These are phyloP conservation scores for Pollimyrus isidori DNA, from an alignment of 2,113 vertebrate genomes.

Conservation along the genomic window DNA sequence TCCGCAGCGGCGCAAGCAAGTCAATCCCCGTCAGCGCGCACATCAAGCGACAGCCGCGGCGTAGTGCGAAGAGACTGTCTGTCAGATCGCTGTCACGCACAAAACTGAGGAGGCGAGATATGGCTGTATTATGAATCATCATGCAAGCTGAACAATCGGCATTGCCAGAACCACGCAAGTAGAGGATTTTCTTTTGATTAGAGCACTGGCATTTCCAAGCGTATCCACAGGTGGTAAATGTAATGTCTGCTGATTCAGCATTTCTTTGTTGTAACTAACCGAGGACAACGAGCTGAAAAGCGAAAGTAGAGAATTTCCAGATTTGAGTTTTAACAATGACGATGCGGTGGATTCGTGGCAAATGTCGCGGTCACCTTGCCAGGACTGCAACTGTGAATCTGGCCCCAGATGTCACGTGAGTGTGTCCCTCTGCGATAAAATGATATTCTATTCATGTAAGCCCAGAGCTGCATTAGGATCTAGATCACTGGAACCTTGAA, in stretches of 20 bases:
- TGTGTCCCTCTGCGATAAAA: neutral
- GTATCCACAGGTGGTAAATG: neutral
- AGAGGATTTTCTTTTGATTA: neutral
- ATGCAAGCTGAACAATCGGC: neutral
- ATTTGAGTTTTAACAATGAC: neutral
- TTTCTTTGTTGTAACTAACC: neutral
- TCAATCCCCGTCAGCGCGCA: neutral
- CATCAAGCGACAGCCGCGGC: neutral
- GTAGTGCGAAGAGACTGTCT: neutral
- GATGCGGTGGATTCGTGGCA: neutral
- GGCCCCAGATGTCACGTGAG: neutral
- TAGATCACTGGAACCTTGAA: neutral
- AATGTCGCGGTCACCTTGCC: neutral
- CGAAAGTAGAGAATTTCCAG: neutral
- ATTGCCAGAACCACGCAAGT: neutral
- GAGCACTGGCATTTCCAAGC: neutral
- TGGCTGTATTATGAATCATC: neutral
- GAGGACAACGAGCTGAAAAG: neutral
- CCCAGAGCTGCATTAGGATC: neutral
- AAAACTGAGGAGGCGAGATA: neutral
- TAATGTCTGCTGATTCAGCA: neutral
- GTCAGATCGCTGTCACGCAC: neutral
- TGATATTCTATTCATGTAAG: neutral
- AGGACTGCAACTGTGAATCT: neutral
- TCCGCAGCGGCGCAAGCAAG: conserved; percentile 19